Conservation (phyloP, 2,113 vertebrate species). For the Ochotona curzoniae region DNA sequence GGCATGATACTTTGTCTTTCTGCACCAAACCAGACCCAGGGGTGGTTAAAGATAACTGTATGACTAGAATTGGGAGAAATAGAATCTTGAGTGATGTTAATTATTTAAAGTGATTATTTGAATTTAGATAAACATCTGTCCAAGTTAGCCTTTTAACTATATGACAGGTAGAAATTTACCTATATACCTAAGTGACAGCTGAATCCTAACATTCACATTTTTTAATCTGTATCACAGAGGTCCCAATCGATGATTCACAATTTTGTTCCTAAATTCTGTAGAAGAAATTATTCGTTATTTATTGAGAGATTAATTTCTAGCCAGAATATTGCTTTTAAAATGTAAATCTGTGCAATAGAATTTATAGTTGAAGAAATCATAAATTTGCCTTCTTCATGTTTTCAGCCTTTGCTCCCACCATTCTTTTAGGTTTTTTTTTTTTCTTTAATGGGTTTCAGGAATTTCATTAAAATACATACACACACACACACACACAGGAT, state of each 20-base stretch:
- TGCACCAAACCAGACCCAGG: neutral
- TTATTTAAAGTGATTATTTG: neutral
- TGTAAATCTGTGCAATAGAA: neutral
- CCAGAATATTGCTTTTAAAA: constrained; percentile 24
- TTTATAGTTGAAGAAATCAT: neutral
- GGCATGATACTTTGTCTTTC: neutral
- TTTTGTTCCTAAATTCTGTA: constrained; percentile 26
- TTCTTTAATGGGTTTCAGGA: constrained; percentile 34
- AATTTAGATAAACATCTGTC: neutral
- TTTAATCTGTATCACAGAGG: neutral
- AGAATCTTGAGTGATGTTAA: neutral
- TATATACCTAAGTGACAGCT: neutral
- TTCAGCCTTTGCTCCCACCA: neutral
- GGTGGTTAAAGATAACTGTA: neutral
- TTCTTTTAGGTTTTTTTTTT: neutral
- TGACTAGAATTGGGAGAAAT: neutral
- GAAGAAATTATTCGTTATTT: neutral
- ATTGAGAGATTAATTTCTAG: neutral
- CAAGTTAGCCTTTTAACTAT: neutral
- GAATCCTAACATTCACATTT: neutral
- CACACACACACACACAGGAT: constrained; percentile 41
- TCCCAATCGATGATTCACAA: neutral
- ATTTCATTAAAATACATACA: constrained; percentile 41
- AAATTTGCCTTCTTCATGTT: neutral
- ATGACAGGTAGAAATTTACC: neutral